These are phyloP conservation scores for Gari tellinella DNA, from an alignment of 2,888 invertebrate genomes.

Conservation along the genomic window DNA sequence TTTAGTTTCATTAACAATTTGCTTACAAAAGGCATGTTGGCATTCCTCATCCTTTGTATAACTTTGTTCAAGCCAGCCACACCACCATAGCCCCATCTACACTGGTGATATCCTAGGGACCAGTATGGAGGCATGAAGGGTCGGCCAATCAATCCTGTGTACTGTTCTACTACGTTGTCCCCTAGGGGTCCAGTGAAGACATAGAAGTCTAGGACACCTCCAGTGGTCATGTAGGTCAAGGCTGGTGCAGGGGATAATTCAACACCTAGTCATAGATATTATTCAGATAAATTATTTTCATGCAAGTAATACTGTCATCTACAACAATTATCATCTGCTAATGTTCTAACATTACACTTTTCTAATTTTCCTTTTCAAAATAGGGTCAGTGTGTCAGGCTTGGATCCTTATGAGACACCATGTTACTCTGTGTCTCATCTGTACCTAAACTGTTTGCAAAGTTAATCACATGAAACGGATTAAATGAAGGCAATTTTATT, in stretches of 20 bases:
- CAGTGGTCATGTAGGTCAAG: constrained; percentile 91
- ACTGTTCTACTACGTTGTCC: constrained; percentile 84
- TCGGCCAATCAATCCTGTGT: constrained; percentile 75
- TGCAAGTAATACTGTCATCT: too few species aligned
- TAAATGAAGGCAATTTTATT: too few species aligned
- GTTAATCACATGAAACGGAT: too few species aligned
- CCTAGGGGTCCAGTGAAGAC: constrained; percentile 91
- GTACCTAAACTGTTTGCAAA: too few species aligned
- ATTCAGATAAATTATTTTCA: too few species aligned
- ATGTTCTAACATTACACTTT: too few species aligned
- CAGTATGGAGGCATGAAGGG: constrained; percentile 87
- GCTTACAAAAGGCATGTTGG: constrained; percentile 73
- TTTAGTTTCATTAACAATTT: too few species aligned
- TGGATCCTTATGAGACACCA: too few species aligned
- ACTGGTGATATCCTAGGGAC: constrained; percentile 94
- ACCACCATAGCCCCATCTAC: constrained; percentile 86
- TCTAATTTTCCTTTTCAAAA: too few species aligned
- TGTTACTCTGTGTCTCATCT: too few species aligned
- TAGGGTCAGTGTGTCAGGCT: too few species aligned
- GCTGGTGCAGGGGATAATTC: constrained; percentile 88
- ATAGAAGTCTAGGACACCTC: constrained; percentile 92
- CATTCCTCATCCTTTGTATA: constrained; percentile 66
- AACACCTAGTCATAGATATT: constrained; percentile 70
- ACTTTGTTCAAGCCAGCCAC: constrained; percentile 63
- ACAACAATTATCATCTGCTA: too few species aligned